These are phyloP conservation scores for Tachystola acroxantha DNA, from an alignment of 2,888 invertebrate genomes.

Conservation along the genomic window DNA sequence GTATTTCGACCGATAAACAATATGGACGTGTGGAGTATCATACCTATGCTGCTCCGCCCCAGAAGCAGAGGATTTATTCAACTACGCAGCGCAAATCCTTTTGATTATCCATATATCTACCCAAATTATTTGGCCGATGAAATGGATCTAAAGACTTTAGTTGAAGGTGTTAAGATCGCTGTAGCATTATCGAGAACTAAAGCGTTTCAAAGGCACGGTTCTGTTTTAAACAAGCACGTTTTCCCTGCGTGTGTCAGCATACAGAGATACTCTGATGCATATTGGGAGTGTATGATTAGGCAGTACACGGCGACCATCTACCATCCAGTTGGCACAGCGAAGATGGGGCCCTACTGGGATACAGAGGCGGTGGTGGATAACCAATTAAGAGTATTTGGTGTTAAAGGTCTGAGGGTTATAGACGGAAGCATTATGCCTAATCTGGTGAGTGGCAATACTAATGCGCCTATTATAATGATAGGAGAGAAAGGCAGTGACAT, in stretches of 20 bases:
- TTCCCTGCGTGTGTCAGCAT: slow-evolving; percentile 88
- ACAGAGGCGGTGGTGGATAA: slow-evolving; percentile 90
- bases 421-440: slow-evolving; percentile 94
- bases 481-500: slow-evolving; percentile 93
- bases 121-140: slow-evolving; percentile 93
- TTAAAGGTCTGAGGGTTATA: slow-evolving; percentile 87
- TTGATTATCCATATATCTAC: slow-evolving; percentile 92
- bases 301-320: slow-evolving; percentile 91
- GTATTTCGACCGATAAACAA: slow-evolving; percentile 87
- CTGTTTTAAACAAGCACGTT: slow-evolving; percentile 81
- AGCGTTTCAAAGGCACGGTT: slow-evolving; percentile 86
- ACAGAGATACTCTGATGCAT: slow-evolving; percentile 83
- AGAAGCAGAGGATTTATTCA: slow-evolving; percentile 90
- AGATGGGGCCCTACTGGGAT: slow-evolving; percentile 94
- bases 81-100: slow-evolving; percentile 89
- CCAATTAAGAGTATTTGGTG: slow-evolving; percentile 87
- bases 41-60: slow-evolving; percentile 91
- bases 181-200: slow-evolving; percentile 88
- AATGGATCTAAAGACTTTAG: slow-evolving; percentile 86
- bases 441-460: slow-evolving; percentile 90
- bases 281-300: slow-evolving; percentile 93
- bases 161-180: slow-evolving; percentile 92
- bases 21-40: slow-evolving; percentile 89
- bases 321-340: slow-evolving; percentile 91
- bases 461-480: slow-evolving; percentile 93